phyloP scores from a whole-genome alignment of 1,140 invertebrate genomes.

The Mamestra configurata region DNA sequence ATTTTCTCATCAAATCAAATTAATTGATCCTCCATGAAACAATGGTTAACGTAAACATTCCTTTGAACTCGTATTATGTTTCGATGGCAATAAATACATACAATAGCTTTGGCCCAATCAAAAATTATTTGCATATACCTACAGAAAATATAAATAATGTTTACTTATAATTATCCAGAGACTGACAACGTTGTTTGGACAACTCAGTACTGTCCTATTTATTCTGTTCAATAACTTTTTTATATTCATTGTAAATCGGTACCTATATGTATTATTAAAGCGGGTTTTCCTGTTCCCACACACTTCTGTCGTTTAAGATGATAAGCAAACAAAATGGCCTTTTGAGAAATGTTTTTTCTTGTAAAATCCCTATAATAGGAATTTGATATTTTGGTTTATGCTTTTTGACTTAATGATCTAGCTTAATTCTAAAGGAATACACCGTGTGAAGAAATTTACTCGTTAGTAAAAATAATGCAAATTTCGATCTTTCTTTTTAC shows the following conservation, averaged over 20 bases:
- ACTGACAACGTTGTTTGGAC: not conserved
- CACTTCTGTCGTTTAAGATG: not conserved
- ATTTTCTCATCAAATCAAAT: not conserved
- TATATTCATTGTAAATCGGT: not conserved
- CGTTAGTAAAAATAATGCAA: too few relatives aligned
- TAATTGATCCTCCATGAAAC: not conserved
- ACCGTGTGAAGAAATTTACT: too few relatives aligned
- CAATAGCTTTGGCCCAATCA: not conserved
- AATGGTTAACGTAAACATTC: too few relatives aligned
- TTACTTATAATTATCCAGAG: not conserved
- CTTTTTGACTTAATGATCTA: too few relatives aligned
- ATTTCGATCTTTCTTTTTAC: too few relatives aligned
- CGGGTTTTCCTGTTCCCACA: conserved; percentile 3
- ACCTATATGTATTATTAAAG: not conserved
- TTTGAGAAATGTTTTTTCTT: too few relatives aligned
- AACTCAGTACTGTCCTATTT: not conserved
- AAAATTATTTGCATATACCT: not conserved
- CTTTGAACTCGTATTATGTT: not conserved
- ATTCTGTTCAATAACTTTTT: not conserved
- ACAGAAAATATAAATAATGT: conserved; percentile 2
- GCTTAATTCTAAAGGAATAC: too few relatives aligned
- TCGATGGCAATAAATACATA: not conserved
- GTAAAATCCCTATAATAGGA: too few relatives aligned
- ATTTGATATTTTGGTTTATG: too few relatives aligned
- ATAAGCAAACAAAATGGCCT: too few relatives aligned